Evolutionary conservation across 2,113 vertebrate genomes (phyloP), one percentile per base, ranked within the genome.

Genomic region (Perccottus glenii): DNA sequence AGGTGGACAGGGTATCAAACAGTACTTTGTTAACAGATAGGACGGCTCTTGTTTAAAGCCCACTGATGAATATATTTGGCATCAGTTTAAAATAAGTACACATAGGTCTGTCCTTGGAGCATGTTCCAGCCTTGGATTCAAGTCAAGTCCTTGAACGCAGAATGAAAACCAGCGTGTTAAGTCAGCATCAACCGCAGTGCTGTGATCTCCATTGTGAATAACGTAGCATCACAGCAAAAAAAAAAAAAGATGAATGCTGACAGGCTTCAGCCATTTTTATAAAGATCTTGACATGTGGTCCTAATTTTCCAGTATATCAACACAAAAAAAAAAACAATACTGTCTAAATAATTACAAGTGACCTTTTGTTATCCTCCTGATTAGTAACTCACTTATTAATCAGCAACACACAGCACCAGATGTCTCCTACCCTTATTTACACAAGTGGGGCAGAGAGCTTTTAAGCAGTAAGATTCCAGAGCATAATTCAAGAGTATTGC

Each of bases 1-100:
- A 46, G 7, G 27, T 0, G 60, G 64, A 60, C 58, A 14, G 42
- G 42, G 64, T 62, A 78, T 77, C 68, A 82, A 33, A 59, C n/a
- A 3, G 42, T 19, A 59, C 67, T 77, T 82, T 78, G 70, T 81
- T 64, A 75, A 75, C 57, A 80, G 82, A 77, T 15, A 49, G 44
- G 35, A 45, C 12, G 49, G 15, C 47, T 64, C 64, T 73, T 76
- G 60, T 72, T 71, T 57, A 72, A 80, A 72, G 57, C 38, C 36
- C 40, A 42, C 60, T 36, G 43, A 69, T 70, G 58, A 51, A 82
- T 60, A 75, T 49, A 38, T 47, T 46, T 44, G 62, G 64, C 64
- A 44, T 60, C 51, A 4, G 57, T 68, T 67, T 33, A 67, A 45
- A 61, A 6, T 11, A 44, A 55, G 72, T 6, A 59, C 38, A 66